These are phyloP conservation scores for Porites australiensis DNA, from an alignment of 64 coral and sea anemone species.

Conservation along the genomic window DNA sequence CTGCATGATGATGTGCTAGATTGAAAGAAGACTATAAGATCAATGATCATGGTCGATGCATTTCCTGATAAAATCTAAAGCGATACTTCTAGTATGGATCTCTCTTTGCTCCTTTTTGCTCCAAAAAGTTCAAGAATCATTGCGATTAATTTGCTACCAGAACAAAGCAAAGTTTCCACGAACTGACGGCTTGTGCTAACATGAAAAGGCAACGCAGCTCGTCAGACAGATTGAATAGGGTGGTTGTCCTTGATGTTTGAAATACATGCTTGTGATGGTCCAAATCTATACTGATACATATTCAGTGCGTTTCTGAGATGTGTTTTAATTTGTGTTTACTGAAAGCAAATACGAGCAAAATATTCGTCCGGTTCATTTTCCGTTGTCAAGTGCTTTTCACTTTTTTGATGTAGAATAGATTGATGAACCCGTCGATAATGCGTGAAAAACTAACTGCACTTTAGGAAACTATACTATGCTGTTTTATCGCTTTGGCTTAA, in stretches of 20 bases:
- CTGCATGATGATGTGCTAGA: background rate
- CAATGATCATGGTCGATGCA: background rate
- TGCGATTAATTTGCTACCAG: background rate
- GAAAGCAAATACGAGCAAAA: slow-evolving; percentile 29
- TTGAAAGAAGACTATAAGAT: slow-evolving; percentile 21
- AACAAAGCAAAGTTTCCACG: background rate
- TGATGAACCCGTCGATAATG: slow-evolving; percentile 12
- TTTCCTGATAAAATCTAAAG: slow-evolving; percentile 28
- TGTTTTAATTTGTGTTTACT: slow-evolving; percentile 15
- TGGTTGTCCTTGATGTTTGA: background rate
- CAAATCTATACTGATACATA: background rate
- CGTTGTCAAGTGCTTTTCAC: slow-evolving; percentile 7
- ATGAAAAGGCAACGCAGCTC: background rate
- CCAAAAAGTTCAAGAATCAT: background rate
- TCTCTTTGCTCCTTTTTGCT: background rate
- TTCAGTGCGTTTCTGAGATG: background rate
- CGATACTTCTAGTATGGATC: slow-evolving; percentile 4
- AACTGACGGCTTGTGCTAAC: background rate
- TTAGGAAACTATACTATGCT: background rate
- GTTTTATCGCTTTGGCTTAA: background rate
- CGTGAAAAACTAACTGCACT: slow-evolving; percentile 28
- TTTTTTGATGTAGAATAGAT: slow-evolving; percentile 20
- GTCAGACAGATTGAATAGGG: background rate
- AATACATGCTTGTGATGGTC: background rate
- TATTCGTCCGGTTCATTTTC: slow-evolving; percentile 20